phyloP scores from a whole-genome alignment of 2,888 invertebrate genomes.

The Frankliniella fusca region DNA sequence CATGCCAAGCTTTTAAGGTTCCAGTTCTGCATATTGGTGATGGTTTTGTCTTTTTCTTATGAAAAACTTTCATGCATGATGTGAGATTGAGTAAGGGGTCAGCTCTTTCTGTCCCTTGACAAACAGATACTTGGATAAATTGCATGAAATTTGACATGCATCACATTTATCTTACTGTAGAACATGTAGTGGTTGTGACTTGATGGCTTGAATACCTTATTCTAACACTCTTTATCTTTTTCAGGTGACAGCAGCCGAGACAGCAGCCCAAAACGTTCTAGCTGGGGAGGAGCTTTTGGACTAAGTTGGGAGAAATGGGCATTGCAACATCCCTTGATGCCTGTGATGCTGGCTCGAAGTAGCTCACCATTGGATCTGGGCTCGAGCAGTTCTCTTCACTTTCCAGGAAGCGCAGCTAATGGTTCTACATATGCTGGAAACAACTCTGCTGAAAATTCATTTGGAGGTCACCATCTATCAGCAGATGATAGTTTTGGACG shows the following conservation, averaged over 20 bases:
- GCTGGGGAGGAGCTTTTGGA: not conserved
- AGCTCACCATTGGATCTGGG: not conserved
- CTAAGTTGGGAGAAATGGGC: constrained; percentile 8
- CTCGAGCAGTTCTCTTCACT: not conserved
- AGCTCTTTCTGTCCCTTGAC: too few species aligned
- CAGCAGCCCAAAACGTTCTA: not conserved
- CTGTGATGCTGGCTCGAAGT: not conserved
- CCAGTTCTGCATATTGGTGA: too few species aligned
- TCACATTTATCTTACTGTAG: too few species aligned
- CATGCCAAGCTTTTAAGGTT: too few species aligned
- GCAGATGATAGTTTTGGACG: not conserved
- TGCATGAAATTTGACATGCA: too few species aligned
- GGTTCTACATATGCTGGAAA: not conserved
- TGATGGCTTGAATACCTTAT: not conserved
- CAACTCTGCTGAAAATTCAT: not conserved
- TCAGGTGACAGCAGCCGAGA: constrained; percentile 5
- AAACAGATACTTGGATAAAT: too few species aligned
- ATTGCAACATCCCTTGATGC: constrained; percentile 9
- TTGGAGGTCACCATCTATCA: not conserved
- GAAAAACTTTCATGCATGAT: not conserved
- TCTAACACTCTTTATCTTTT: not conserved
- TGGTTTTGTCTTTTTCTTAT: not conserved
- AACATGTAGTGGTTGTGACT: not conserved
- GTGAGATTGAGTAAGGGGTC: not conserved
- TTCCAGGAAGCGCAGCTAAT: not conserved